These are phyloP conservation scores for Sylvilagus floridanus DNA, from an alignment of 2,797 vertebrate genomes.

Conservation along the genomic window DNA sequence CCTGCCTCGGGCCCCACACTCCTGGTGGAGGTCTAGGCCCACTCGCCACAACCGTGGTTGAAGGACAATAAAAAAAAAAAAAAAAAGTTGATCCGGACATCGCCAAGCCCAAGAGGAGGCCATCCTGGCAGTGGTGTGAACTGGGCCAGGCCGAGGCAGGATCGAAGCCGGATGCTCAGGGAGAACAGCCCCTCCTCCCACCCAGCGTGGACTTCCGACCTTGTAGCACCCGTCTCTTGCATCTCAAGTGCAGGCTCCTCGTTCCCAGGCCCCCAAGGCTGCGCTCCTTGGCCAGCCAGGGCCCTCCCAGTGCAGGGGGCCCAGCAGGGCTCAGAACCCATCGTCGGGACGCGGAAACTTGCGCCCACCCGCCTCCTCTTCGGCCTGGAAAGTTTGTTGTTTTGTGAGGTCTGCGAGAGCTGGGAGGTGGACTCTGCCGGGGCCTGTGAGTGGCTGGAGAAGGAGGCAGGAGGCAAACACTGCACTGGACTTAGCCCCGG, in stretches of 20 bases:
- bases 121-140: background rate
- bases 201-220: background rate
- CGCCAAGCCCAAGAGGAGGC: background rate
- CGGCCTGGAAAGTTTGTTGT: background rate
- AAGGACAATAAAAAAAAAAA: background rate
- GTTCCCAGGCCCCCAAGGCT: no score
- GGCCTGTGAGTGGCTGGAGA: background rate
- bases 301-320: background rate
- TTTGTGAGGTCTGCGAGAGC: background rate
- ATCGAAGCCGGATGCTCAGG: background rate
- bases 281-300: background rate
- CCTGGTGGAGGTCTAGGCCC: background rate
- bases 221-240: background rate
- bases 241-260: background rate
- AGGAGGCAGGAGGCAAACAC: background rate
- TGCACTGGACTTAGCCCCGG: background rate
- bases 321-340: background rate
- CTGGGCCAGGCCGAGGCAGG: background rate
- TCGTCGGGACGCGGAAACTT: accelerated
- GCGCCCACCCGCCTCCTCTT: background rate
- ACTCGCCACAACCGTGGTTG: background rate
- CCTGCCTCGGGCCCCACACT: background rate
- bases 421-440: background rate
- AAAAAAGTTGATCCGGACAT: background rate
- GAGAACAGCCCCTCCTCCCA: accelerated